Percentiles rank a stretch among this genome's conserved stretches.
These are phyloP conservation scores for Cyclina sinensis DNA, from an alignment of 1,140 invertebrate species.

Conservation along the genomic window DNA sequence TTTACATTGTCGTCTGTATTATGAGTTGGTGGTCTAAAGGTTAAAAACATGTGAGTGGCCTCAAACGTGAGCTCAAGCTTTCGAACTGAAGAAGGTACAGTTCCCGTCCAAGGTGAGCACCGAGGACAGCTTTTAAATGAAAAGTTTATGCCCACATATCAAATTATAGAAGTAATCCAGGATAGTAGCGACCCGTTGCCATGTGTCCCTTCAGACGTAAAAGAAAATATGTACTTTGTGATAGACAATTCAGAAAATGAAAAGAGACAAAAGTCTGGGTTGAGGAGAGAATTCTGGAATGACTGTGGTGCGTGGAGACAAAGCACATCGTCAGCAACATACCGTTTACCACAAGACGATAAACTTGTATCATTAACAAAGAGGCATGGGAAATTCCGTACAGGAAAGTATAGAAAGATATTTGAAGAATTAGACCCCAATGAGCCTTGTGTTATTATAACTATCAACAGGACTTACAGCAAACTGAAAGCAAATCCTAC, in stretches of 20 bases:
- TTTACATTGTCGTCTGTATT: no score
- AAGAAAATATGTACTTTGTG: constrained; percentile 31
- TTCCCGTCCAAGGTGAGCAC: not conserved
- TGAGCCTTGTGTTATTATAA: not conserved
- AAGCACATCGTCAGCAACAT: not conserved
- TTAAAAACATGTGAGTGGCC: no score
- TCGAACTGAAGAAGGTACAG: not conserved
- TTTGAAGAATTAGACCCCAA: not conserved
- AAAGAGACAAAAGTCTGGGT: not conserved
- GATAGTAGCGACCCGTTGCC: not conserved
- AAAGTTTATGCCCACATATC: not conserved
- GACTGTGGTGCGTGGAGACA: constrained; percentile 21
- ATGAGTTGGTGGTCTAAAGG: no score
- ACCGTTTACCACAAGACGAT: not conserved
- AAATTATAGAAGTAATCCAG: not conserved
- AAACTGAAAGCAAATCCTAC: not conserved
- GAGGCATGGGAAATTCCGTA: not conserved
- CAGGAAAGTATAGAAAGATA: not conserved
- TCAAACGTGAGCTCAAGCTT: no score
- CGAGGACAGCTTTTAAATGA: not conserved
- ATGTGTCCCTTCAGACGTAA: not conserved
- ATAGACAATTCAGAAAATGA: not conserved
- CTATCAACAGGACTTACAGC: not conserved
- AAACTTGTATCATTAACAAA: not conserved
- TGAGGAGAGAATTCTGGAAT: constrained; percentile 1